These are phyloP conservation scores for Catharus fuscescens DNA, from an alignment of 2,113 vertebrate genomes.

Conservation along the genomic window DNA sequence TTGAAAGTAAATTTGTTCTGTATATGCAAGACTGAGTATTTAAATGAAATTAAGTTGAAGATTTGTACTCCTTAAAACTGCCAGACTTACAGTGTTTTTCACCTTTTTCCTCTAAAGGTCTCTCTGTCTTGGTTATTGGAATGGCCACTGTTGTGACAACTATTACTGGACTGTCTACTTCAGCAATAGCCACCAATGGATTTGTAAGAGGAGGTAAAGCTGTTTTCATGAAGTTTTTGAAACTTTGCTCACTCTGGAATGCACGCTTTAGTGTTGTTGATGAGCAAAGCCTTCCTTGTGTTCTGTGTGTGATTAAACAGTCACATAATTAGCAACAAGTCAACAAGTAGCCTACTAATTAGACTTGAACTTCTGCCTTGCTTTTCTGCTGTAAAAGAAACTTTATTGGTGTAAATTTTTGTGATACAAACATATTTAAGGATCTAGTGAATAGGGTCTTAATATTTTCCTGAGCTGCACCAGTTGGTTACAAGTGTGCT, in stretches of 20 bases:
- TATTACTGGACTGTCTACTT: slow-evolving; percentile 96
- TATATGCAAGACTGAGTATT: not conserved
- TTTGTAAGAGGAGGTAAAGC: slow-evolving; percentile 96
- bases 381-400: not conserved
- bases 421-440: not conserved
- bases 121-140: slow-evolving; percentile 86
- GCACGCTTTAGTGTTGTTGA: not conserved
- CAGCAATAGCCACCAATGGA: slow-evolving; percentile 96
- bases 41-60: not conserved
- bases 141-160: slow-evolving; percentile 97
- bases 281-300: not conserved
- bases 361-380: not conserved
- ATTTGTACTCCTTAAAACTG: not conserved
- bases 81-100: not conserved
- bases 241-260: not conserved
- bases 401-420: not conserved
- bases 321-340: not conserved
- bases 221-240: not conserved
- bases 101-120: slow-evolving; percentile 67
- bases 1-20: not conserved
- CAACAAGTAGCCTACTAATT: not conserved
- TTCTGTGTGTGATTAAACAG: not conserved
- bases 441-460: not conserved
- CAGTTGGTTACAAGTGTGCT: not conserved
- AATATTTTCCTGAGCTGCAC: not conserved